Base-by-base conservation (phyloP, 2,888 invertebrate species). In the Pyrrhosoma nymphula region DNA sequence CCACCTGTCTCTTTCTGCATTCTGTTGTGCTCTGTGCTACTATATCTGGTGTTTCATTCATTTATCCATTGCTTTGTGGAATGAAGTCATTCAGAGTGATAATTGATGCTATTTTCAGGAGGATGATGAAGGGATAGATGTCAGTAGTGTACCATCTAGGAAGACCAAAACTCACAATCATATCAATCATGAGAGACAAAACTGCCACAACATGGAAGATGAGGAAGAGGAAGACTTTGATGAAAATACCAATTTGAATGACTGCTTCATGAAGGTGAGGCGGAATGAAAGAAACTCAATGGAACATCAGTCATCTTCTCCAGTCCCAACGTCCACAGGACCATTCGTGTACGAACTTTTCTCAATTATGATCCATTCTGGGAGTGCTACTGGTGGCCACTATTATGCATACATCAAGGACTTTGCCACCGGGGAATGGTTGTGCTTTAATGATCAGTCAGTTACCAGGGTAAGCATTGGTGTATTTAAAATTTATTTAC, bases 351-450 rank as follows among this genome's bases (percentile, higher is more conserved):
- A 99, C 96, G 99, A 99, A 97, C 97, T 99, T 69, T 99, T 99
- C 97, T 98, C 99, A 35, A 98, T 99, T 96, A 99, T 99, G 98
- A 98, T 99, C 95, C 99, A 99, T 97, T 98, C 98, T 55, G 99
- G 99, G 23, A 99, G 98, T 97, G 99, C 99, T 0, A 98, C 98
- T 35, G 99, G 99, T 55, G 99, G 99, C 0, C 99, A 99, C 97
- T 99, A 99, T 97, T 99, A 98, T 97, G 99, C 99, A 1, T 99
- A 99, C 96, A 98, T 99, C 95, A 99, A 98, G 97, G 98, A 98
- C 96, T 98, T 98, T 96, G 97, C 97, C 95, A 98, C 97, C 95
- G 97, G 98, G 95, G 98, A 98, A 96, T 99, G 99, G 99, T 98
- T 98, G 96, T 98, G 98, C 96, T 99, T 99, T 96, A 99, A 99